These are phyloP conservation scores for Onthophagus sagittarius DNA, from an alignment of 2,888 invertebrate species.

Conservation along the genomic window DNA sequence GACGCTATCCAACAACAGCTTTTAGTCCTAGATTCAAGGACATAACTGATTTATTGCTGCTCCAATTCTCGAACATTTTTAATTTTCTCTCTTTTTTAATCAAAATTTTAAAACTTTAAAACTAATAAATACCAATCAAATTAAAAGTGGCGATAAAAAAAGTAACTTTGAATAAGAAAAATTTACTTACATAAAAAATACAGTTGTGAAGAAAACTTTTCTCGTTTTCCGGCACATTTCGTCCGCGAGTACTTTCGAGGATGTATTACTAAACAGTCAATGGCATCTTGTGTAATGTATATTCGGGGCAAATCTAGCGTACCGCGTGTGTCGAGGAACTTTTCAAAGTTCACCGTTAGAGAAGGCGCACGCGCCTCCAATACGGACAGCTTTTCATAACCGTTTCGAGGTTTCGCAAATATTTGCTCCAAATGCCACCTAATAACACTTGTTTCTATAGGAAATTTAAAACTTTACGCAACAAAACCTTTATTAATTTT, in stretches of 20 bases:
- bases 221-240: neutral
- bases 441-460: neutral
- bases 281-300: conserved; percentile 5
- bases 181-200: neutral
- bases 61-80: too few relatives aligned
- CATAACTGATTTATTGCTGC: too few relatives aligned
- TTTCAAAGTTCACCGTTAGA: conserved; percentile 29
- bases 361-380: conserved; percentile 27
- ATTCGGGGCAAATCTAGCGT: conserved; percentile 5
- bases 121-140: too few relatives aligned
- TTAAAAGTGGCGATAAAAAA: too few relatives aligned
- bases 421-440: neutral
- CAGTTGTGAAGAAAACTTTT: neutral
- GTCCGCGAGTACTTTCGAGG: neutral
- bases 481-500: too few relatives aligned
- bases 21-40: too few relatives aligned
- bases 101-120: too few relatives aligned
- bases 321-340: conserved; percentile 29
- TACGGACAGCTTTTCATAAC: conserved; percentile 18
- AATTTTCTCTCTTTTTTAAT: too few relatives aligned
- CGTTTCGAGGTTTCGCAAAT: conserved; percentile 11
- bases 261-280: neutral
- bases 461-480: too few relatives aligned
- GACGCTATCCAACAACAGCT: too few relatives aligned
- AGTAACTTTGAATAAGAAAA: too few relatives aligned